Conservation (phyloP, 1,140 invertebrate genomes). For the Procambarus virginalis region DNA sequence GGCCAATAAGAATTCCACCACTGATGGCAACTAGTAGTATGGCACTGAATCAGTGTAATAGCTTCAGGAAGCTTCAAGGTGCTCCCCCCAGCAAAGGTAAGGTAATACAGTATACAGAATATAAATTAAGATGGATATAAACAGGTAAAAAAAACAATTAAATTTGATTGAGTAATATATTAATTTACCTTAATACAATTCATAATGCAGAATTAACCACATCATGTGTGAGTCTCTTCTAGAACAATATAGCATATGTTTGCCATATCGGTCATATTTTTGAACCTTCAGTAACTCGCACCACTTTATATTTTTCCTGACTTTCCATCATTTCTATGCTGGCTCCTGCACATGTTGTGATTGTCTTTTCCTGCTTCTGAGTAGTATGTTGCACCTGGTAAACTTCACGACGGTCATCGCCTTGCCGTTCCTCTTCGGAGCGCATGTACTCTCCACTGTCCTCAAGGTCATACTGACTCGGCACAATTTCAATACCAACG, state of each 20-base stretch:
- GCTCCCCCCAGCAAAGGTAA: too few species aligned
- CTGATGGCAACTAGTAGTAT: too few species aligned
- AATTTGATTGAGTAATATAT: too few species aligned
- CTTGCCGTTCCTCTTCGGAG: neutral
- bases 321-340: neutral
- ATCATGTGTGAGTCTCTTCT: conserved; percentile 10
- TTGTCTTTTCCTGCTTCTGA: neutral
- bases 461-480: neutral
- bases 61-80: too few species aligned
- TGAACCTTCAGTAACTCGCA: conserved; percentile 29
- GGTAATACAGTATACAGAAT: too few species aligned
- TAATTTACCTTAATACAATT: too few species aligned
- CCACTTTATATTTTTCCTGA: conserved; percentile 33
- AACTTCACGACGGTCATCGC: neutral
- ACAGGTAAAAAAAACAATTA: too few species aligned
- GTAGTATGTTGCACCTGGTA: neutral
- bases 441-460: neutral
- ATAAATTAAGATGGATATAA: too few species aligned
- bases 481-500: neutral
- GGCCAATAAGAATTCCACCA: too few species aligned
- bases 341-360: neutral
- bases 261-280: conserved; percentile 3
- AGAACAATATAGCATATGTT: conserved; percentile 50
- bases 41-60: too few species aligned
- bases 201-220: too few species aligned